Evolutionary conservation across 2,888 invertebrate species (phyloP).

Genomic region (Clostera curtula): DNA sequence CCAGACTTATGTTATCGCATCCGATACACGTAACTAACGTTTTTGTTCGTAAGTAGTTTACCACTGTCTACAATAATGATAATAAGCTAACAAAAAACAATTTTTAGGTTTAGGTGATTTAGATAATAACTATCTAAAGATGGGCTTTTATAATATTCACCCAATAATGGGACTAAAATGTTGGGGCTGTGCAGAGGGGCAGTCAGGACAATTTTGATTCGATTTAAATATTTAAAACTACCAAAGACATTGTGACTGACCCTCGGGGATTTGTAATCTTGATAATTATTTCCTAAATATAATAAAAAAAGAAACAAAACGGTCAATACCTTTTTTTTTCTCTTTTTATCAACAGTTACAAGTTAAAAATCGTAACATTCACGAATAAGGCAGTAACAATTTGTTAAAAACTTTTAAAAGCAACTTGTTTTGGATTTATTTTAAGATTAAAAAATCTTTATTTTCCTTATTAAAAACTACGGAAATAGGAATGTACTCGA

Average conservation of each 20-base stretch:
- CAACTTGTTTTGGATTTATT: conserved; percentile 21
- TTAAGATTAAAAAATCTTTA: conserved; percentile 17
- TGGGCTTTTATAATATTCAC: conserved; percentile 18
- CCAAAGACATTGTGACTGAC: conserved; percentile 31
- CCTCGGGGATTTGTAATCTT: conserved; percentile 22
- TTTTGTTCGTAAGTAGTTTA: too few relatives aligned
- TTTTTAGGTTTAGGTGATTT: conserved; percentile 11
- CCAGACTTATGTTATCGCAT: too few relatives aligned
- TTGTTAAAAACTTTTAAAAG: conserved; percentile 20
- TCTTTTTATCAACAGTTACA: conserved; percentile 28
- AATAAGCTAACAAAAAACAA: conserved; percentile 16
- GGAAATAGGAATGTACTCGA: conserved; percentile 16
- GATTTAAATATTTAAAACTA: conserved; percentile 29
- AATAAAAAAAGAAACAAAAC: conserved; percentile 23
- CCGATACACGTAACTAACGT: too few relatives aligned
- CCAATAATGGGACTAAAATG: conserved; percentile 20
- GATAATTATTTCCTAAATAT: conserved; percentile 28
- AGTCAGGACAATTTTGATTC: conserved; percentile 22
- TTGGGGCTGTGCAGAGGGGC: conserved; percentile 23
- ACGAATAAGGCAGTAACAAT: conserved; percentile 48
- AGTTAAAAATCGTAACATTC: conserved; percentile 30
- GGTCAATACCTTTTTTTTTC: conserved; percentile 19
- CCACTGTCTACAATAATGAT: too few relatives aligned
- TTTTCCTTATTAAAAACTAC: conserved; percentile 19
- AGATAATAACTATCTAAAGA: too few relatives aligned